Conservation (phyloP, 1,140 invertebrate genomes). For the Ericerus pela region DNA sequence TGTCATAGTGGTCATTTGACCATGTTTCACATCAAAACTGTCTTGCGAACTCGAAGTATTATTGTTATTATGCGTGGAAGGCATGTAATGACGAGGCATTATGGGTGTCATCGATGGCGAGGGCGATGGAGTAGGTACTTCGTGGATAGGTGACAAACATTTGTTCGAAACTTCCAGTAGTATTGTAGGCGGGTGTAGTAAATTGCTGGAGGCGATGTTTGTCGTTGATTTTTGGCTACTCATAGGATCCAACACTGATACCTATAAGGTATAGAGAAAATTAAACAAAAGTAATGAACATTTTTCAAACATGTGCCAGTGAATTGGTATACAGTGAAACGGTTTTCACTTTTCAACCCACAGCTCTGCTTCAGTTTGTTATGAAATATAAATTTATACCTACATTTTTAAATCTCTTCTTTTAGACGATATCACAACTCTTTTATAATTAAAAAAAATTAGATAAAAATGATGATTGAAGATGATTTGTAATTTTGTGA, state of each 20-base stretch:
- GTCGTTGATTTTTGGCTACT: slow-evolving; percentile 39
- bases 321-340: too few relatives aligned
- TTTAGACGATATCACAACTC: neutral
- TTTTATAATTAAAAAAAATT: too few relatives aligned
- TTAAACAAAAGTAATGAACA: neutral
- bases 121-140: slow-evolving; percentile 47
- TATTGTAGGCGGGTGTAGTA: slow-evolving; percentile 48
- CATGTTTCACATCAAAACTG: slow-evolving; percentile 34
- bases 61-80: slow-evolving; percentile 2
- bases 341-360: too few relatives aligned
- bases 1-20: too few relatives aligned
- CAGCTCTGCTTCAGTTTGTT: too few relatives aligned
- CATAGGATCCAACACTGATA: slow-evolving; percentile 46
- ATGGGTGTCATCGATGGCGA: slow-evolving; percentile 51
- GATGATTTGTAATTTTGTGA: too few relatives aligned
- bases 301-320: too few relatives aligned
- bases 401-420: too few relatives aligned
- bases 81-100: slow-evolving; percentile 30
- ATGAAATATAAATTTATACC: too few relatives aligned
- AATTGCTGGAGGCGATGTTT: slow-evolving; percentile 35
- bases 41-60: slow-evolving; percentile 26
- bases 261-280: slow-evolving; percentile 34
- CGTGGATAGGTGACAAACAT: slow-evolving; percentile 54
- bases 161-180: slow-evolving; percentile 56
- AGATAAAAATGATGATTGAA: too few relatives aligned